Percentiles rank a stretch among this genome's conserved stretches.
Evolutionary conservation across 2,888 invertebrate genomes (phyloP).

Genomic region (Trichopoda pennipes): DNA sequence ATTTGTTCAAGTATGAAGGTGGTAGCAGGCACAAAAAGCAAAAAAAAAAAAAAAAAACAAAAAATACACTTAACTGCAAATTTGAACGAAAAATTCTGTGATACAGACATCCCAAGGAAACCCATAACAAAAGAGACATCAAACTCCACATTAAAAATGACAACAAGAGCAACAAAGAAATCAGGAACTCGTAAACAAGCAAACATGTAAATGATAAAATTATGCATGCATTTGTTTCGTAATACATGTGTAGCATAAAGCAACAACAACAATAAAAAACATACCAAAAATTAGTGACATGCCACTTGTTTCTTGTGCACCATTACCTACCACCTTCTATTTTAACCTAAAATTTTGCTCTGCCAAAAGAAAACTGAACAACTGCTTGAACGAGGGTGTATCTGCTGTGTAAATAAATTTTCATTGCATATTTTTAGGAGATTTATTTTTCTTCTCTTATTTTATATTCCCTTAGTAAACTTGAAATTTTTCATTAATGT

Average conservation of each 20-base stretch:
- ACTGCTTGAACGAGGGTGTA: not conserved
- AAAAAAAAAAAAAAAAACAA: no score
- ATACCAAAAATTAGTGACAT: slow-evolving; percentile 32
- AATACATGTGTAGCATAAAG: not conserved
- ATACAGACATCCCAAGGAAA: not conserved
- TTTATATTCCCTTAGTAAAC: slow-evolving; percentile 28
- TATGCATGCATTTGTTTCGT: slow-evolving; percentile 44
- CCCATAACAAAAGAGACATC: slow-evolving; percentile 40
- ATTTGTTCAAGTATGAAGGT: slow-evolving; percentile 6
- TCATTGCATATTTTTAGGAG: slow-evolving; percentile 3
- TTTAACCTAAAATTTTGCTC: slow-evolving; percentile 21
- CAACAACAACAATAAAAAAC: slow-evolving; percentile 7
- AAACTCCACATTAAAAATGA: slow-evolving; percentile 20
- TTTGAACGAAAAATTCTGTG: not conserved
- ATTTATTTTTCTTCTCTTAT: not conserved
- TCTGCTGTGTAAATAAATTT: not conserved
- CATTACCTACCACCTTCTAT: not conserved
- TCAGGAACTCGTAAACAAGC: slow-evolving; percentile 52
- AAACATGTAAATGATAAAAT: slow-evolving; percentile 57
- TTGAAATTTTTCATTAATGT: slow-evolving; percentile 51
- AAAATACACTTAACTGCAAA: not conserved
- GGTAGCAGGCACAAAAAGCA: no score
- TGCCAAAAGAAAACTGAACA: not conserved
- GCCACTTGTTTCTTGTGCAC: not conserved
- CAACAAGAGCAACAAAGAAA: slow-evolving; percentile 20